A percentile compares a stretch with the other conserved stretches of the same genome.
Evolutionary conservation across 2,113 vertebrate species (phyloP).

Genomic region (Synchiropus splendidus): DNA sequence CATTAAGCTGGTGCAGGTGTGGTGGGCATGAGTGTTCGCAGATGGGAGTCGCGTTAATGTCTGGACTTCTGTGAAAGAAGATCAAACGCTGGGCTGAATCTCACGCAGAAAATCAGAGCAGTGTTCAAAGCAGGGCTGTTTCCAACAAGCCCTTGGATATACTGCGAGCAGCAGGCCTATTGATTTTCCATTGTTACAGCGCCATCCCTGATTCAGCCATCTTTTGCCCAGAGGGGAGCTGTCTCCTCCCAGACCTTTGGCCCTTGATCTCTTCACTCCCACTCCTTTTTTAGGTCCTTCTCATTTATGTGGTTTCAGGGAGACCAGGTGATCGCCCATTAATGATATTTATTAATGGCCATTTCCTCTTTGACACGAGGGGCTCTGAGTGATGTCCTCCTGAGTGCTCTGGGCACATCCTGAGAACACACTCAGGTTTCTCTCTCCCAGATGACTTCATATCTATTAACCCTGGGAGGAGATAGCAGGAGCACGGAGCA

Average conservation of each 20-base stretch:
- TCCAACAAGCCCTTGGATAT: neutral
- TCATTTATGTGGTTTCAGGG: constrained; percentile 50
- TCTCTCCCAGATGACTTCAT: constrained; percentile 65
- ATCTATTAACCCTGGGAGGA: constrained; percentile 64
- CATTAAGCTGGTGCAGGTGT: constrained; percentile 64
- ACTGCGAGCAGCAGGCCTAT: constrained; percentile 29
- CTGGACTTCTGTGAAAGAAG: constrained; percentile 19
- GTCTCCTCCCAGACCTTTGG: constrained; percentile 47
- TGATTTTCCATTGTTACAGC: constrained; percentile 53
- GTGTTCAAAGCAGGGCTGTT: too few relatives aligned
- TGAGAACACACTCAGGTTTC: constrained; percentile 55
- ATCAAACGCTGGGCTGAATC: too few relatives aligned
- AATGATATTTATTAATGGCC: constrained; percentile 65
- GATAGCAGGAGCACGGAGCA: constrained; percentile 42
- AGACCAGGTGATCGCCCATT: constrained; percentile 60
- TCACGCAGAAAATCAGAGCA: neutral
- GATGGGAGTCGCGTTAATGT: constrained; percentile 19
- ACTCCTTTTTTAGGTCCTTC: constrained; percentile 26
- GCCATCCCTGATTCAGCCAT: constrained; percentile 31
- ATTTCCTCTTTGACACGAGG: constrained; percentile 44
- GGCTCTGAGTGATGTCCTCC: constrained; percentile 53
- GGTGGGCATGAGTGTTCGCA: constrained; percentile 20
- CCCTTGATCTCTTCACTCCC: constrained; percentile 47
- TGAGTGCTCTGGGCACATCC: constrained; percentile 60
- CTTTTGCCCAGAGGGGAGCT: constrained; percentile 31